Conservation (phyloP, 2,113 vertebrate genomes). For the Ciconia boyciana region DNA sequence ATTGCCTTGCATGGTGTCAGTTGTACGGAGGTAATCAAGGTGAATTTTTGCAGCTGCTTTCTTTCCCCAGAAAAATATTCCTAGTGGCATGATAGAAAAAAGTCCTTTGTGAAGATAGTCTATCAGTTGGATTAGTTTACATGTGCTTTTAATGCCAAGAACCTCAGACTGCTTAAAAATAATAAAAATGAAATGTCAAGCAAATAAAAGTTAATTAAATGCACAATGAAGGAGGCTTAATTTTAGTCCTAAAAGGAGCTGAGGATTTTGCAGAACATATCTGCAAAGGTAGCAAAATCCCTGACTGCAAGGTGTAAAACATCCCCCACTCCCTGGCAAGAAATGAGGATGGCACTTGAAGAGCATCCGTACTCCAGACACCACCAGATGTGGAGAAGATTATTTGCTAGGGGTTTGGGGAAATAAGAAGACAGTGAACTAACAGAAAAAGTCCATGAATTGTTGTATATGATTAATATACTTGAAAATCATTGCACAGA, state of each 20-base stretch:
- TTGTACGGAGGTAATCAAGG: not conserved
- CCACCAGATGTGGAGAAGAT: not conserved
- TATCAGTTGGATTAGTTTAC: slow-evolving; percentile 33
- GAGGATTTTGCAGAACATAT: not conserved
- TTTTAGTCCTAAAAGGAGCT: slow-evolving; percentile 19
- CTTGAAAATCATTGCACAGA: not conserved
- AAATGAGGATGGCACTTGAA: not conserved
- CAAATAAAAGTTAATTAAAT: slow-evolving; percentile 54
- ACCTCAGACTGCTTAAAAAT: slow-evolving; percentile 10
- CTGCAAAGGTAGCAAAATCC: not conserved
- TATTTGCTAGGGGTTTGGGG: not conserved
- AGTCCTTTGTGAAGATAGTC: not conserved
- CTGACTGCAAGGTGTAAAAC: not conserved
- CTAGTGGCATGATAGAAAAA: not conserved
- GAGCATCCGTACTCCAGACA: not conserved
- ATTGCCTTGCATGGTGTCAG: not conserved
- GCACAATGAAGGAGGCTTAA: slow-evolving; percentile 23
- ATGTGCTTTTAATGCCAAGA: slow-evolving; percentile 5
- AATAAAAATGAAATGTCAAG: slow-evolving; percentile 64
- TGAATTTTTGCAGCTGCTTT: not conserved
- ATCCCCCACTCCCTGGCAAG: not conserved
- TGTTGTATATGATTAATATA: not conserved
- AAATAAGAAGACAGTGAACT: not conserved
- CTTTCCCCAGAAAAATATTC: not conserved
- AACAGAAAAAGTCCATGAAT: not conserved